Evolutionary conservation across 2,113 vertebrate genomes (phyloP).

Genomic region (Dunckerocampus dactyliophorus): DNA sequence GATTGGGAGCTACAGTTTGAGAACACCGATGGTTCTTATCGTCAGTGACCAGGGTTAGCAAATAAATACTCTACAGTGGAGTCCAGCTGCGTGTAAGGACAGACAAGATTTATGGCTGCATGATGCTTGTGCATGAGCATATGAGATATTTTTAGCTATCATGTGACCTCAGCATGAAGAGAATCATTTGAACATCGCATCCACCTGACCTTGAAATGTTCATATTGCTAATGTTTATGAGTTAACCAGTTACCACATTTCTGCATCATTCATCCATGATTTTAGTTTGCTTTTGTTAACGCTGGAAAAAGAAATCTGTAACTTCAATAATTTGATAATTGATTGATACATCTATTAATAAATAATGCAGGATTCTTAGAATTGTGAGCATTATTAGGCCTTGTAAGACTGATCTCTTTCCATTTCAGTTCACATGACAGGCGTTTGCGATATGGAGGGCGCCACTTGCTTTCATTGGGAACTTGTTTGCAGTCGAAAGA

Average conservation of each 20-base stretch:
- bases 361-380: no score
- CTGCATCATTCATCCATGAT: no score
- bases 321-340: no score
- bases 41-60: conserved; percentile 67
- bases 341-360: no score
- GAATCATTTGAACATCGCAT: background rate
- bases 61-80: conserved; percentile 63
- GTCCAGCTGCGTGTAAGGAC: conserved; percentile 41
- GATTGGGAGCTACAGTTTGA: conserved; percentile 58
- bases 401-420: no score
- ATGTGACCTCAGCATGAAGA: conserved; percentile 3
- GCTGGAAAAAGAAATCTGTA: no score
- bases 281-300: no score
- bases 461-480: no score
- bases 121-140: conserved; percentile 15
- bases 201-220: background rate
- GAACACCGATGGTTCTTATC: conserved; percentile 66
- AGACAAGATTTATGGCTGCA: conserved; percentile 42
- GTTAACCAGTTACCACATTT: no score
- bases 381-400: no score
- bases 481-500: no score
- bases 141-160: conserved; percentile 12
- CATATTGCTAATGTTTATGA: background rate
- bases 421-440: background rate
- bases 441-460: no score